phyloP scores from a whole-genome alignment of 2,797 vertebrate genomes.

The Cossypha dichroa region DNA sequence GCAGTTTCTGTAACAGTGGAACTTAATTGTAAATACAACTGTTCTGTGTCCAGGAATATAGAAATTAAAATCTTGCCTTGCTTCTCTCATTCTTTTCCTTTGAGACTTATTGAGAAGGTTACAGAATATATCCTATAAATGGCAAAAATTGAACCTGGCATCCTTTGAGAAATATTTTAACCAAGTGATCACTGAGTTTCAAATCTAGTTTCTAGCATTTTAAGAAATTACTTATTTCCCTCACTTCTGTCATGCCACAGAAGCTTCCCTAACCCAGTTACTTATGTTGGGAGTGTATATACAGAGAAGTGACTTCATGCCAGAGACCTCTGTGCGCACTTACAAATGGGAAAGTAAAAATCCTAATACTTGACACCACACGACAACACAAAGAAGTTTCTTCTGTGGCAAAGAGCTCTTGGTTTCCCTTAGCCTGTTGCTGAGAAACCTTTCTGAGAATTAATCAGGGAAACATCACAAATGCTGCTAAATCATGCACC shows the following conservation, averaged over 20 bases:
- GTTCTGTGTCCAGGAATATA: background rate
- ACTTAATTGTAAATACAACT: background rate
- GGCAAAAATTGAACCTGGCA: background rate
- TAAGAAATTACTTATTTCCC: background rate
- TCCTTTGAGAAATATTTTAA: background rate
- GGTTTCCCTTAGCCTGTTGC: constrained; percentile 62
- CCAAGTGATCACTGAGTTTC: background rate
- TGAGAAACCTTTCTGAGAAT: constrained; percentile 74
- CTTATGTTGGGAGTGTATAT: background rate
- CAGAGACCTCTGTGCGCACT: background rate
- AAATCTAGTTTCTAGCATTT: background rate
- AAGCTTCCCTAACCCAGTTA: background rate
- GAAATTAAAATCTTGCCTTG: background rate
- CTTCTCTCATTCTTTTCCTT: background rate
- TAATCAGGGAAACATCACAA: constrained; percentile 67
- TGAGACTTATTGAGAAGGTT: background rate
- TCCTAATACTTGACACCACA: background rate
- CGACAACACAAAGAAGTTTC: constrained; percentile 15
- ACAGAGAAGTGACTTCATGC: background rate
- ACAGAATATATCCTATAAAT: background rate
- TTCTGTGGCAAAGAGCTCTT: constrained; percentile 9
- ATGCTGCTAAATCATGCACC: constrained; percentile 62
- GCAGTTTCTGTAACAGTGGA: background rate
- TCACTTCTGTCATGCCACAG: background rate
- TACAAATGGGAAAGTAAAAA: background rate